Evolutionary conservation across 2,113 vertebrate genomes (phyloP).

Genomic region (Bothrops jararaca): DNA sequence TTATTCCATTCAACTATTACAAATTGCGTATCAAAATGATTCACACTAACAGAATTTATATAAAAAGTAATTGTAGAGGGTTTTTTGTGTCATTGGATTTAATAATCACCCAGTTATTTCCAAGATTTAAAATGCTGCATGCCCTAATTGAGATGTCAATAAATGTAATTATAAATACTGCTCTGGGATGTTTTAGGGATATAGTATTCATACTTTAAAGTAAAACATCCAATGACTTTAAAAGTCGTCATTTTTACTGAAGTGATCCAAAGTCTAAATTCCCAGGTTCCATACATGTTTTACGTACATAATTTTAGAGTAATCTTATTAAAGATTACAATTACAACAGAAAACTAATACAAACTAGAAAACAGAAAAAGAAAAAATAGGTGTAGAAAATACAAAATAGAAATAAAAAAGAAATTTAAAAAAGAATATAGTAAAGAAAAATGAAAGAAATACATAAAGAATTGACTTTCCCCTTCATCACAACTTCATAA

Average conservation of each 20-base stretch:
- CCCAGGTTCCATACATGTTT: background rate
- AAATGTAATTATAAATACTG: background rate
- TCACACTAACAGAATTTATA: background rate
- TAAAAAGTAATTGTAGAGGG: background rate
- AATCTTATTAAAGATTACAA: background rate
- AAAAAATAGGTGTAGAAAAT: background rate
- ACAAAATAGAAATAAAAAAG: background rate
- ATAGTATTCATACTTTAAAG: background rate
- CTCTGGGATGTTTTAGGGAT: background rate
- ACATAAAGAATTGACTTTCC: background rate
- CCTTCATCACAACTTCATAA: background rate
- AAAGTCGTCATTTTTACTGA: background rate
- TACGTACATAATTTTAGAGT: background rate
- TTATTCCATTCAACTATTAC: background rate
- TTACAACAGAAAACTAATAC: background rate
- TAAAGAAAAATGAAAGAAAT: background rate
- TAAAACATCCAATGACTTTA: background rate
- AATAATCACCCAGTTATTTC: background rate
- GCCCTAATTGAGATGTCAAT: background rate
- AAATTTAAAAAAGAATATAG: background rate
- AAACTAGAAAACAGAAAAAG: background rate
- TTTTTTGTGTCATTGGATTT: background rate
- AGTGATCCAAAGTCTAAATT: background rate
- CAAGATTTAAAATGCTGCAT: background rate
- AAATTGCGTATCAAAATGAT: background rate